Evolutionary conservation across 1,140 invertebrate species (phyloP).

Genomic region (Orius laevigatus): DNA sequence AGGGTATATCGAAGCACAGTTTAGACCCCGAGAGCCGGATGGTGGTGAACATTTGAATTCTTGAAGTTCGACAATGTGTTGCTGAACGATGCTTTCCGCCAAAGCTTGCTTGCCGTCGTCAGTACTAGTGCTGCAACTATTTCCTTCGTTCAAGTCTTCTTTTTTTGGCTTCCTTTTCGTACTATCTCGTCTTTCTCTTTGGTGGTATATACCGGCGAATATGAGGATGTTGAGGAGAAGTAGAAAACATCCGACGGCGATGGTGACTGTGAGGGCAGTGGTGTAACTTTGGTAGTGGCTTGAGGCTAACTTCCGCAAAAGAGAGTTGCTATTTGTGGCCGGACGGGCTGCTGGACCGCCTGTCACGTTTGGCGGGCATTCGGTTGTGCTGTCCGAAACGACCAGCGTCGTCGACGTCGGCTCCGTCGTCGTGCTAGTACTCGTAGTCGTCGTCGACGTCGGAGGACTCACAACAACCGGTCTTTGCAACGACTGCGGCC

Average conservation of each 20-base stretch:
- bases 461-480: conserved; percentile 31
- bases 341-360: conserved; percentile 18
- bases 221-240: conserved; percentile 83
- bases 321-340: conserved; percentile 39
- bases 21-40: conserved; percentile 27
- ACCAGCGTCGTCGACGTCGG: conserved; percentile 24
- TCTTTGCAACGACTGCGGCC: conserved; percentile 46
- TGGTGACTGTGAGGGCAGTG: conserved; percentile 78
- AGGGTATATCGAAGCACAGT: conserved; percentile 30
- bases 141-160: conserved; percentile 37
- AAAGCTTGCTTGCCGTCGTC: conserved; percentile 37
- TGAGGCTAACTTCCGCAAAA: conserved; percentile 53
- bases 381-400: conserved; percentile 34
- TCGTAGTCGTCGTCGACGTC: conserved; percentile 26
- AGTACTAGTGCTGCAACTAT: conserved; percentile 41
- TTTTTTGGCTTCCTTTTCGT: conserved; percentile 47
- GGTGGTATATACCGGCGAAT: conserved; percentile 86
- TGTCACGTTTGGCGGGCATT: conserved; percentile 49
- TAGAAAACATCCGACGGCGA: conserved; percentile 76
- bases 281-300: conserved; percentile 75
- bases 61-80: conserved; percentile 41
- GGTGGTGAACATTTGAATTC: conserved; percentile 44
- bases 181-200: conserved; percentile 48
- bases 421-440: conserved; percentile 28
- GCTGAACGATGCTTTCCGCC: conserved; percentile 28